phyloP scores from a whole-genome alignment of 2,888 invertebrate genomes.

The Rhopalosiphum nymphaeae region DNA sequence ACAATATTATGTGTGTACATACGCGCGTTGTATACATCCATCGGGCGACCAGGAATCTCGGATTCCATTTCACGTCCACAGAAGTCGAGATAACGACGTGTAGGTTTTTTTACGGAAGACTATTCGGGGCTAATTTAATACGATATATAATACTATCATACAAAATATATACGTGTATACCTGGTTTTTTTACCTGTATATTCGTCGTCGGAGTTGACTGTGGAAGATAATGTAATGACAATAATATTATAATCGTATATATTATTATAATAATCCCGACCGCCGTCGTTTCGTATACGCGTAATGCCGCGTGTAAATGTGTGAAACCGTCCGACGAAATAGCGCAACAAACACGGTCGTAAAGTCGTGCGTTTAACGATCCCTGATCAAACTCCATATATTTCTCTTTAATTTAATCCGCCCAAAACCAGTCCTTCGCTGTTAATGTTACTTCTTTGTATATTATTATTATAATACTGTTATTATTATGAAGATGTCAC shows the following conservation, averaged over 20 bases:
- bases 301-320: conserved; percentile 56
- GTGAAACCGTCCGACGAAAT: conserved; percentile 63
- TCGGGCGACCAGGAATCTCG: conserved; percentile 34
- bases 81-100: conserved; percentile 62
- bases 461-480: neutral
- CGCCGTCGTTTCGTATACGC: conserved; percentile 14
- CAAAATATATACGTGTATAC: neutral
- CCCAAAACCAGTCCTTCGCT: conserved; percentile 59
- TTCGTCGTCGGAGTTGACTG: conserved; percentile 11
- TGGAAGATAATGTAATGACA: conserved; percentile 34
- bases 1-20: neutral
- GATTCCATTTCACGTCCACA: conserved; percentile 57
- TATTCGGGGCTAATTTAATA: conserved; percentile 59
- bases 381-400: conserved; percentile 54
- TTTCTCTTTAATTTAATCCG: conserved; percentile 61
- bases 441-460: conserved; percentile 26
- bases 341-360: conserved; percentile 61
- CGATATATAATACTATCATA: neutral
- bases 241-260: conserved; percentile 41
- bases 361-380: conserved; percentile 65
- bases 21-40: neutral
- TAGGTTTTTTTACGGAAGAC: conserved; percentile 56
- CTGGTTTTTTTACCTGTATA: neutral
- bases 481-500: conserved; percentile 59
- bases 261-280: conserved; percentile 39